A percentile compares a stretch with the other conserved stretches of the same genome.
These are phyloP conservation scores for Dendrolimus punctatus DNA, from an alignment of 1,140 invertebrate species.

Conservation along the genomic window DNA sequence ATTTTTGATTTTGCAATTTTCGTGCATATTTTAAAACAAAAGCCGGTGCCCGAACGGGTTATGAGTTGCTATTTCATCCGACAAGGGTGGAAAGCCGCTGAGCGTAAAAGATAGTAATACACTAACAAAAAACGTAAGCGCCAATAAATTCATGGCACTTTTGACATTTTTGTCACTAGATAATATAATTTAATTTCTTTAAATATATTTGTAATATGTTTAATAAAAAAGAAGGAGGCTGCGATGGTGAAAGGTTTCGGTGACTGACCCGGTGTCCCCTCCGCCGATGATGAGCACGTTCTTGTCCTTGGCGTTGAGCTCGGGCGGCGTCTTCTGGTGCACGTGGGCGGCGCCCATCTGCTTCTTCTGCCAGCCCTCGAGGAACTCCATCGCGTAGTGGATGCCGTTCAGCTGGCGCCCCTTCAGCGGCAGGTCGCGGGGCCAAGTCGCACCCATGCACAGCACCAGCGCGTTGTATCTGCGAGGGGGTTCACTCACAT, in stretches of 20 bases:
- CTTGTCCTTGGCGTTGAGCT: constrained; percentile 91
- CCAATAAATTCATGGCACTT: too few relatives aligned
- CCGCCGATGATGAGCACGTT: constrained; percentile 98
- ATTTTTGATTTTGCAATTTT: too few relatives aligned
- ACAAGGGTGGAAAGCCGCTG: too few relatives aligned
- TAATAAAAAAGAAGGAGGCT: too few relatives aligned
- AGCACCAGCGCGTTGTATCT: constrained; percentile 91
- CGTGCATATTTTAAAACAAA: too few relatives aligned
- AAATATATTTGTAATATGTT: too few relatives aligned
- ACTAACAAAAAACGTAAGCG: too few relatives aligned
- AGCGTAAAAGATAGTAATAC: too few relatives aligned
- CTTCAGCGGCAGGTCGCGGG: constrained; percentile 89
- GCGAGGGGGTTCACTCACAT: constrained; percentile 1
- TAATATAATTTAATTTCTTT: too few relatives aligned
- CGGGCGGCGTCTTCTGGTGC: constrained; percentile 52
- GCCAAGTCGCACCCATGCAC: constrained; percentile 96
- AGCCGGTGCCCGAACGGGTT: too few relatives aligned
- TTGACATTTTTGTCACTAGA: too few relatives aligned
- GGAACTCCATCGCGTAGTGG: constrained; percentile 97
- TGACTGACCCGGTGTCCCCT: constrained; percentile 91
- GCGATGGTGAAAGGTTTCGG: not conserved
- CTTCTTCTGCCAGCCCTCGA: constrained; percentile 97
- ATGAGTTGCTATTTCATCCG: too few relatives aligned
- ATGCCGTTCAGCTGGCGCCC: constrained; percentile 90
- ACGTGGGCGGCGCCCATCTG: constrained; percentile 80